Evolutionary conservation across 2,888 invertebrate species (phyloP).

Genomic region (Leptopilina syphax): DNA sequence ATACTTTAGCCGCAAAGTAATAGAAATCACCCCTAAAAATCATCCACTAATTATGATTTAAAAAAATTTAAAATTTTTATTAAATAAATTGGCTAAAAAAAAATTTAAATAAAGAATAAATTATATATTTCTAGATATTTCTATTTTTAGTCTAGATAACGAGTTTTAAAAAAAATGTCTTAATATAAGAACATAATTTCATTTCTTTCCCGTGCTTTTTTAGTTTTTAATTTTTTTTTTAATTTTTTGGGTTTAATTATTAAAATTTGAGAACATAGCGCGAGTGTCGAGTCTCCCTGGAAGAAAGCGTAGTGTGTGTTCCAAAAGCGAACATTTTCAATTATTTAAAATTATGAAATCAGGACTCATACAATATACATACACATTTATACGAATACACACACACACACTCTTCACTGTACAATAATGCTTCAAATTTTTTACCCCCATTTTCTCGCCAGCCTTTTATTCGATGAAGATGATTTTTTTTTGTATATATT

Average conservation of each 20-base stretch:
- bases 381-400: too few species aligned
- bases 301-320: slow-evolving; percentile 29
- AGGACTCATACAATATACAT: background rate
- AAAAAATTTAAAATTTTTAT: too few species aligned
- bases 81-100: too few species aligned
- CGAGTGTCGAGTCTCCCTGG: slow-evolving; percentile 37
- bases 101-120: too few species aligned
- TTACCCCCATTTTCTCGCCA: background rate
- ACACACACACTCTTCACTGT: slow-evolving; percentile 14
- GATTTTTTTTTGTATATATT: slow-evolving; percentile 14
- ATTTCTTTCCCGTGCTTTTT: slow-evolving; percentile 30
- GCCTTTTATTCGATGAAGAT: slow-evolving; percentile 35
- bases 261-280: slow-evolving; percentile 21
- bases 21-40: too few species aligned
- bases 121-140: too few species aligned
- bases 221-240: too few species aligned
- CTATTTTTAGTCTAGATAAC: background rate
- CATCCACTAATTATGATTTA: too few species aligned
- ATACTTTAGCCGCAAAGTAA: too few species aligned
- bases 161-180: slow-evolving; percentile 13
- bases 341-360: slow-evolving; percentile 13
- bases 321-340: slow-evolving; percentile 21
- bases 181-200: slow-evolving; percentile 2
- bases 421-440: slow-evolving; percentile 8
- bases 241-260: too few species aligned